These are phyloP conservation scores for pig (Sus scrofa) DNA, from an alignment of 2,113 vertebrate species.

Conservation along the genomic window T2T-Sscrofa CM000829.6:44132501-44133000, in stretches of 20 bases:
- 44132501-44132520: neutral
- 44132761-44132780: neutral
- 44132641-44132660: neutral
- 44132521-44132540: conserved; percentile 33
- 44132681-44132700: conserved; percentile 31
- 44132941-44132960: neutral
- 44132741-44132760: conserved; percentile 18
- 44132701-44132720: neutral
- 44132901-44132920: conserved; percentile 6
- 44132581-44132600: conserved; percentile 24
- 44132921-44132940: neutral
- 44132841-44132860: neutral
- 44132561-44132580: neutral
- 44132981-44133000: neutral
- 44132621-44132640: neutral
- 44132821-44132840: neutral
- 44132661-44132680: neutral
- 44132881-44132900: neutral
- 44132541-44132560: neutral
- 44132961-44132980: neutral
- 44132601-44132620: neutral
- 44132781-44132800: neutral
- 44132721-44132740: neutral
- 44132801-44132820: neutral
- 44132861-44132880: neutral